Conservation (phyloP, 2,113 vertebrate genomes). For the Malaclemys terrapin region DNA sequence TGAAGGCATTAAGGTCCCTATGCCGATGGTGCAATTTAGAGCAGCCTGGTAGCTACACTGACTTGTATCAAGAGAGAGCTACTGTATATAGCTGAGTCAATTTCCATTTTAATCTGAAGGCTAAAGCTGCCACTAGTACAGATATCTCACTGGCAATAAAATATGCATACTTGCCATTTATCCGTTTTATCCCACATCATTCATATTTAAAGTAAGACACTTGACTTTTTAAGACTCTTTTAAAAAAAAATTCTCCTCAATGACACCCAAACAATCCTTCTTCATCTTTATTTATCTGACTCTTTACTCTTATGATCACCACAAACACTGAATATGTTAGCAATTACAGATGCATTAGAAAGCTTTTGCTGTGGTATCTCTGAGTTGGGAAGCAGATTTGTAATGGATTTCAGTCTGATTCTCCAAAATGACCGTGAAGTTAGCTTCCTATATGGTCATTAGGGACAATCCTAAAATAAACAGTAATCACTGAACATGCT, state of each 20-base stretch:
- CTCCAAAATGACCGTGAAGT: background rate
- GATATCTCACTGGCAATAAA: slow-evolving; percentile 5
- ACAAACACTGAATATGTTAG: background rate
- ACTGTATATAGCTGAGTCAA: background rate
- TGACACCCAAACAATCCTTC: background rate
- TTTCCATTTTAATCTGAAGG: background rate
- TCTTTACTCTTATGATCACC: background rate
- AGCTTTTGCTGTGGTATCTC: background rate
- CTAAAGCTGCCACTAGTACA: background rate
- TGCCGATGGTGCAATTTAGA: background rate
- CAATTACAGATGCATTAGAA: background rate
- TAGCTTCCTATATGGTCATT: background rate
- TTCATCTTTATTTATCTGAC: background rate
- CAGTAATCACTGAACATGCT: background rate
- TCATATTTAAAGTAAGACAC: slow-evolving; percentile 46
- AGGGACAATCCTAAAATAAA: background rate
- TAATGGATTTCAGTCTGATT: background rate
- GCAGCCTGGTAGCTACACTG: background rate
- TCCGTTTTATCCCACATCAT: slow-evolving; percentile 6
- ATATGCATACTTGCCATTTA: slow-evolving; percentile 24
- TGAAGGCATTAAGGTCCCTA: background rate
- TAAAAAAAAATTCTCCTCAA: background rate
- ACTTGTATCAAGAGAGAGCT: background rate
- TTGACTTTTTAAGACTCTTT: slow-evolving; percentile 30
- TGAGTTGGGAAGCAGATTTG: background rate